Conservation (phyloP, 1,140 invertebrate species). For the Periplaneta americana region DNA sequence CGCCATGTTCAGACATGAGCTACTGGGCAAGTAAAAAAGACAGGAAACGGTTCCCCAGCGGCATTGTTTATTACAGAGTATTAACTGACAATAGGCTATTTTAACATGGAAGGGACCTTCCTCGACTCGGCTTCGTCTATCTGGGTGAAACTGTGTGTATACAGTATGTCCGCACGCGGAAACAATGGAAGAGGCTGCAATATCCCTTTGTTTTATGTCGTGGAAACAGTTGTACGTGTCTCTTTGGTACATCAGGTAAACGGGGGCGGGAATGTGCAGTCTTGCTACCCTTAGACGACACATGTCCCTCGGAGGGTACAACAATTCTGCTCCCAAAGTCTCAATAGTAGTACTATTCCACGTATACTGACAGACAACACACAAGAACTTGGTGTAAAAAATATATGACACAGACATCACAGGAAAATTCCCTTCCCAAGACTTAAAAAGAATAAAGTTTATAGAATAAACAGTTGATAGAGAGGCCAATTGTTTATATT, state of each 20-base stretch:
- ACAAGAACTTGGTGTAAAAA: background rate
- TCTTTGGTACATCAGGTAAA: background rate
- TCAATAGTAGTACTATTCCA: background rate
- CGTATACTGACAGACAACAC: background rate
- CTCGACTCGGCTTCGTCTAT: too few relatives aligned
- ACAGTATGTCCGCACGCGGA: background rate
- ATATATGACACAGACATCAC: background rate
- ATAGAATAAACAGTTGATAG: too few relatives aligned
- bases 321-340: background rate
- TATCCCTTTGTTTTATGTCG: background rate
- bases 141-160: too few relatives aligned
- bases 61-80: too few relatives aligned
- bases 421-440: background rate
- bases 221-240: background rate
- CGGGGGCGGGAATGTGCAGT: background rate
- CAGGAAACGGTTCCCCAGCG: too few relatives aligned
- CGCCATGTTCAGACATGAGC: too few relatives aligned
- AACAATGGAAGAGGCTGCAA: background rate
- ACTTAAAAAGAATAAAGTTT: too few relatives aligned
- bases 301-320: background rate
- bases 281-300: background rate
- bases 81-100: too few relatives aligned
- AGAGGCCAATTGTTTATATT: too few relatives aligned
- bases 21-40: too few relatives aligned
- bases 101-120: too few relatives aligned